phyloP scores from a whole-genome alignment of 35 echinoderm and acorn worm genomes.

The Strongylocentrotus purpuratus region DNA sequence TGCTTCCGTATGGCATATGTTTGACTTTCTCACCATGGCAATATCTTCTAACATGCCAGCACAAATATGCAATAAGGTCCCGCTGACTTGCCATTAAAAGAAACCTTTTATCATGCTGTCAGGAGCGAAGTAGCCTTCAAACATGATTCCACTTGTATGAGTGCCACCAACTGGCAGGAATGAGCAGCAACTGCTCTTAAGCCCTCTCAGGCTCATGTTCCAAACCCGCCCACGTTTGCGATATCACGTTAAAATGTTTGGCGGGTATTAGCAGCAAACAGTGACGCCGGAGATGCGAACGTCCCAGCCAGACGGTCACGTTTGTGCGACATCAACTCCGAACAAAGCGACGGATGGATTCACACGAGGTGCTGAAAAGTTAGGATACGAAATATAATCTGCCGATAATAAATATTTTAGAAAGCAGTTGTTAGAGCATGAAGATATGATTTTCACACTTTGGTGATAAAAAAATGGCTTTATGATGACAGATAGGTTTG shows the following conservation, averaged over 20 bases:
- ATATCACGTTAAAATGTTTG: slow-evolving; percentile 5
- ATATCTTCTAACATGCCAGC: neutral
- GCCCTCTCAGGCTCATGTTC: neutral
- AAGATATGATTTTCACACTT: neutral
- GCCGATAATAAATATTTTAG: neutral
- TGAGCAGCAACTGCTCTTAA: neutral
- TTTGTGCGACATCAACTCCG: neutral
- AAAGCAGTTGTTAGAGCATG: neutral
- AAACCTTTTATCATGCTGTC: neutral
- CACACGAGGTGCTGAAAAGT: neutral
- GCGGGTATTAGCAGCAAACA: neutral
- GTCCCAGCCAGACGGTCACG: neutral
- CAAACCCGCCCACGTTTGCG: neutral
- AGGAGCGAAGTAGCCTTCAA: neutral
- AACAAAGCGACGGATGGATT: neutral
- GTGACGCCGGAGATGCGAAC: neutral
- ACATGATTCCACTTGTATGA: neutral
- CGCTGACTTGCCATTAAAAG: neutral
- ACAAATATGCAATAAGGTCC: neutral
- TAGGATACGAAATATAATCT: neutral
- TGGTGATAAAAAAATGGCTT: neutral
- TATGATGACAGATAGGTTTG: neutral
- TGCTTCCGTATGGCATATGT: too few species aligned
- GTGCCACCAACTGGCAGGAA: neutral
- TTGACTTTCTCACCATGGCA: too few species aligned